Evolutionary conservation across 2,797 vertebrate species (phyloP), one percentile per base, ranked within the genome.

Genomic region (Tenualosa ilisha): DNA sequence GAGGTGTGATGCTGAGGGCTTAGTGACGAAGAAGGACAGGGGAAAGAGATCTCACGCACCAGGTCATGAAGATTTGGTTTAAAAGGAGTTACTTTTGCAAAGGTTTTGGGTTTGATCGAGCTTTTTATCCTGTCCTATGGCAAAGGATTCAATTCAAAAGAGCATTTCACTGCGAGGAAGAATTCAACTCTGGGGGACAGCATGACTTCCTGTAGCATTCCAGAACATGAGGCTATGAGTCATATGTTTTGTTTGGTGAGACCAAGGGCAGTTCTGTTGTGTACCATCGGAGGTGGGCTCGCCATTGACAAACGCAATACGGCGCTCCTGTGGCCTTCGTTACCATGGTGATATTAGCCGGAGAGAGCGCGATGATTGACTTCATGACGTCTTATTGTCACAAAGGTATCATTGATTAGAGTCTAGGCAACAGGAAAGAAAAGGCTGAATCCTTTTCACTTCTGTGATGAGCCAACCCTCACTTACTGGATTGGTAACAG

Each of bases 331-430:
- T 59, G 90, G 89, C 91, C 90, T 94, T 91, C 15, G 95, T 96
- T 95, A 90, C 95, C 93, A 94, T 95, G 91, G 94, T 89, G 94
- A 95, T 94, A 91, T 91, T 68, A 87, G 89, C 82, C 88, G 86
- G 89, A 86, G 68, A 88, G 83, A 50, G 54, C 26, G 81, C 20
- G 75, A 51, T 79, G 75, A 40, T 61, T 46, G 51, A 50, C 68
- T 75, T 75, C 7, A 40, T 7, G 31, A 13, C 68, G 31, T 31
- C 68, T 75, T 75, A 31, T 75, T 75, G 68, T 40, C 11, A 75
- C 26, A 5, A 75, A 4, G 68, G 31, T 75, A 75, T 75, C 40
- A 75, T 75, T 75, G 68, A 75, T 31, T 37, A 15, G 68, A 15
- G 68, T 31, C 68, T 75, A 40, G 68, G 68, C 31, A 40, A 75